These are phyloP conservation scores for Drosophila bocki DNA, from an alignment of 1,140 invertebrate genomes.

Conservation along the genomic window DNA sequence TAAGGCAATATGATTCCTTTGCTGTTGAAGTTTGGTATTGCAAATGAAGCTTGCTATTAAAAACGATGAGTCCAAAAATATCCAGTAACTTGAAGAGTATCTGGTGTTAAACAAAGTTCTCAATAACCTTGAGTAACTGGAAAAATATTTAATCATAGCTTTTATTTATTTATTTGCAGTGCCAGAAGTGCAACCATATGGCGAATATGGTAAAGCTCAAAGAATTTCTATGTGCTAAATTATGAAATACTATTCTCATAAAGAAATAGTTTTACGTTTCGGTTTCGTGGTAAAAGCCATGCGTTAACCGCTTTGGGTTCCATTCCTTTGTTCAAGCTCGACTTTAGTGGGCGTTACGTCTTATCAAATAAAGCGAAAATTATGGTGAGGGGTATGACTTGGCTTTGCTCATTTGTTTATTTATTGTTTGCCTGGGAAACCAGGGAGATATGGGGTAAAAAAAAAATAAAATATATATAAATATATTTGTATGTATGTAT, in stretches of 20 bases:
- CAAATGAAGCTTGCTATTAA: neutral
- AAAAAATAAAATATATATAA: neutral
- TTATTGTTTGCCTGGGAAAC: constrained; percentile 30
- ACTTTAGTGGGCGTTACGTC: constrained; percentile 36
- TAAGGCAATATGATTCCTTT: neutral
- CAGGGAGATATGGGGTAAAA: constrained; percentile 14
- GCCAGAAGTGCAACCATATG: neutral
- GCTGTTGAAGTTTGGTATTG: neutral
- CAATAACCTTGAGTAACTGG: neutral
- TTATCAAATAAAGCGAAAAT: constrained; percentile 23
- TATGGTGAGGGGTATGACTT: constrained; percentile 3
- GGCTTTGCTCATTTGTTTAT: constrained; percentile 9
- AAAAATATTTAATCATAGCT: neutral
- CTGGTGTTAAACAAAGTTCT: neutral
- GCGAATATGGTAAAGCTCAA: neutral
- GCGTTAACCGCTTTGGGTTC: neutral
- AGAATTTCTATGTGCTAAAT: neutral
- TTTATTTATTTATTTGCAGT: neutral
- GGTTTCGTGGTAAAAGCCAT: constrained; percentile 6
- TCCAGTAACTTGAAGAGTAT: neutral
- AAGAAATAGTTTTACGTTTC: constrained; percentile 17
- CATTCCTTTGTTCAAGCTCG: constrained; percentile 23
- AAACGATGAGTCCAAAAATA: neutral
- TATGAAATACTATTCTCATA: constrained; percentile 1
- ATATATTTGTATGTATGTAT: neutral